Conservation (phyloP, 2,888 invertebrate genomes). For the Mantis religiosa region DNA sequence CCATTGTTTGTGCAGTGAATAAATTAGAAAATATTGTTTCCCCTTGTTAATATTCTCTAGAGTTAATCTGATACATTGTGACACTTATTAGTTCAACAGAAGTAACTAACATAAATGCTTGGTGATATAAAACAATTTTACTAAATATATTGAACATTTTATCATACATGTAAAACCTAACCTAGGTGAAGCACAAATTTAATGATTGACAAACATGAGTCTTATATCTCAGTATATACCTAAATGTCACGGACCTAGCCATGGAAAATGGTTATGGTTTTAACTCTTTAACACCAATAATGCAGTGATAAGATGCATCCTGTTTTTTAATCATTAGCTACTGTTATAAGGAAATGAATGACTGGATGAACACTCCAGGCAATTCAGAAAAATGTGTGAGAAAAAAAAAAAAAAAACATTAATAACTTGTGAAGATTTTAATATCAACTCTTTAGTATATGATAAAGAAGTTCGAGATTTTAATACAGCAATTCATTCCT, state of each 20-base stretch:
- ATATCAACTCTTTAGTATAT: too few species aligned
- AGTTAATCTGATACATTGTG: too few species aligned
- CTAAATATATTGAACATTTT: conserved; percentile 32
- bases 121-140: conserved; percentile 28
- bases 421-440: too few species aligned
- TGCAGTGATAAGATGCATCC: conserved; percentile 40
- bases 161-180: conserved; percentile 23
- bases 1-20: not conserved
- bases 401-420: too few species aligned
- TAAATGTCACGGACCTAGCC: conserved; percentile 34
- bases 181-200: conserved; percentile 26
- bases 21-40: too few species aligned
- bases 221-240: conserved; percentile 30
- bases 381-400: too few species aligned
- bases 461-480: too few species aligned
- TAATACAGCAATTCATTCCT: too few species aligned
- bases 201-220: conserved; percentile 34
- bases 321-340: conserved; percentile 37
- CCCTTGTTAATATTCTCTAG: too few species aligned
- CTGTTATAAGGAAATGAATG: conserved; percentile 36
- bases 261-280: conserved; percentile 39
- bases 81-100: too few species aligned
- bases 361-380: too few species aligned
- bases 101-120: conserved; percentile 34
- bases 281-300: conserved; percentile 41